Evolutionary conservation across 2,113 vertebrate species (phyloP).

Genomic region (Todiramphus chloris): DNA sequence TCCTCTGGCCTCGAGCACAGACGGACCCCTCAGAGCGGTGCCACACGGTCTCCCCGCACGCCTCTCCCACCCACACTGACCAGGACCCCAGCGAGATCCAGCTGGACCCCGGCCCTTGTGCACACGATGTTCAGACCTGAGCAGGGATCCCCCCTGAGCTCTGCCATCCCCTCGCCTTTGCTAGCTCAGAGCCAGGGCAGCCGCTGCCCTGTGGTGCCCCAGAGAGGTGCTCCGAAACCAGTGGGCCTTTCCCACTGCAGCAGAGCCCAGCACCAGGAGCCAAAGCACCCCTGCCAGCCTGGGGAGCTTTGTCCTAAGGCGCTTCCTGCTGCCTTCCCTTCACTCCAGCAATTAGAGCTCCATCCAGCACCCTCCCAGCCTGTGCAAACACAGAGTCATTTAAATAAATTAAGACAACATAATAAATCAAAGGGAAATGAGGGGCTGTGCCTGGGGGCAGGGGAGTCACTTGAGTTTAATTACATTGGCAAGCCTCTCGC

Average conservation of each 20-base stretch:
- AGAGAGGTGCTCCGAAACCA: background rate
- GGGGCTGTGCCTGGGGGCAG: slow-evolving; percentile 55
- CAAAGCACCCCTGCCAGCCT: background rate
- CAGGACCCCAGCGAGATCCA: rapidly evolving
- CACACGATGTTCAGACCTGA: rapidly evolving
- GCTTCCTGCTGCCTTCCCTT: background rate
- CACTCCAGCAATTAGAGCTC: background rate
- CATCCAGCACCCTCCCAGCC: slow-evolving; percentile 34
- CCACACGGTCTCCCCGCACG: rapidly evolving
- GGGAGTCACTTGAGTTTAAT: slow-evolving; percentile 53
- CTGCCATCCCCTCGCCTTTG: background rate
- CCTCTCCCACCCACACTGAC: background rate
- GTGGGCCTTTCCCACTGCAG: background rate
- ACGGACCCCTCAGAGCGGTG: background rate
- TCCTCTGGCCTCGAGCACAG: background rate
- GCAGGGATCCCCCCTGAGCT: background rate
- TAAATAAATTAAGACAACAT: slow-evolving; percentile 59
- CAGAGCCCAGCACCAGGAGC: background rate
- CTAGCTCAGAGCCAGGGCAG: background rate
- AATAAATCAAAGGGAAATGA: slow-evolving; percentile 60
- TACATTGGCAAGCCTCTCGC: slow-evolving; percentile 13
- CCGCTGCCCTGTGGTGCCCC: background rate
- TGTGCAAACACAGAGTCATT: slow-evolving; percentile 53
- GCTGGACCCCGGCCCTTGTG: background rate
- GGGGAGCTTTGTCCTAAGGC: background rate